Conservation (phyloP, 2,797 vertebrate genomes). For the Pygocentrus nattereri region DNA sequence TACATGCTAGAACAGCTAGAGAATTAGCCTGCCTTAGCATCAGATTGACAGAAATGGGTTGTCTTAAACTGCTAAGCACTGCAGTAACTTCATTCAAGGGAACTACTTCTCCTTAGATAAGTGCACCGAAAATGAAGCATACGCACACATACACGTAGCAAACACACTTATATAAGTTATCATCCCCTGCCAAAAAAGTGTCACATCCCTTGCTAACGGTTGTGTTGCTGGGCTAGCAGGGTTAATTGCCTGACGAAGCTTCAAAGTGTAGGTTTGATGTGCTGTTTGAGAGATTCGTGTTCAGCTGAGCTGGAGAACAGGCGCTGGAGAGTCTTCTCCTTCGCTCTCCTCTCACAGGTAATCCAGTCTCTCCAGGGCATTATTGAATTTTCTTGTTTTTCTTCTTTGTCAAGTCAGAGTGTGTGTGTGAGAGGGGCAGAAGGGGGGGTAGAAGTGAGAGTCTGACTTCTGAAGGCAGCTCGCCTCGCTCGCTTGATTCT, state of each 20-base stretch:
- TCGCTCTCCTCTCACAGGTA: conserved; percentile 79
- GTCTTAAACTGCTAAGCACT: conserved; percentile 77
- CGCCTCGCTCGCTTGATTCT: conserved; percentile 84
- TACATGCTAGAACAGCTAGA: conserved; percentile 71
- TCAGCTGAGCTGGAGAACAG: conserved; percentile 78
- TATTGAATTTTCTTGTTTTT: conserved; percentile 87
- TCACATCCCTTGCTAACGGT: conserved; percentile 79
- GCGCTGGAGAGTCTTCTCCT: conserved; percentile 83
- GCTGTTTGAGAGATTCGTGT: conserved; percentile 86
- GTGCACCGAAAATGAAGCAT: conserved; percentile 6
- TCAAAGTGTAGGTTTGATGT: conserved; percentile 87
- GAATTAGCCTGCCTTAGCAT: conserved; percentile 83
- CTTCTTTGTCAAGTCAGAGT: conserved; percentile 81
- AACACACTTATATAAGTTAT: conserved; percentile 58
- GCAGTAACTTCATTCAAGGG: conserved; percentile 76
- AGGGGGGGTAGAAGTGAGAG: conserved; percentile 78
- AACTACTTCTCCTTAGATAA: conserved; percentile 78
- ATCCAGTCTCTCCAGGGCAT: conserved; percentile 87
- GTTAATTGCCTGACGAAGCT: conserved; percentile 84
- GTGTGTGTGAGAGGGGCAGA: conserved; percentile 32
- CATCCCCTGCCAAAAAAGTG: conserved; percentile 73
- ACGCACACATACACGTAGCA: conserved; percentile 47
- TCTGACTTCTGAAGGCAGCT: conserved; percentile 78
- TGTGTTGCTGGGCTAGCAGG: conserved; percentile 75
- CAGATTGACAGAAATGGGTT: conserved; percentile 87